These are phyloP conservation scores for Anastrepha ludens DNA, from an alignment of 1,140 invertebrate genomes.

Conservation along the genomic window DNA sequence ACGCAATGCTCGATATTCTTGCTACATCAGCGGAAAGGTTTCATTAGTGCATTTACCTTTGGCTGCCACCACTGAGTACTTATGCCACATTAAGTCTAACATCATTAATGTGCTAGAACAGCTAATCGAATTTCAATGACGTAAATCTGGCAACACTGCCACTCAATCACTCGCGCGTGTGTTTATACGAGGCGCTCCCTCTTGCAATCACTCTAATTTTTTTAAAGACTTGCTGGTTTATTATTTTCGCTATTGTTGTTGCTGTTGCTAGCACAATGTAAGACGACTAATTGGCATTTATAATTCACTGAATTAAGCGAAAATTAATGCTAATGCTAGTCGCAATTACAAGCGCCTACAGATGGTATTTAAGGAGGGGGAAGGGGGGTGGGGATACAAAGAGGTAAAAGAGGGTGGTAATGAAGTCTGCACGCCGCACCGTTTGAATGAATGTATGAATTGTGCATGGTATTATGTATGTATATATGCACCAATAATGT, in stretches of 20 bases:
- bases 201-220: conserved; percentile 3
- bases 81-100: too few species aligned
- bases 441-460: conserved; percentile 14
- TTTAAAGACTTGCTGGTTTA: background rate
- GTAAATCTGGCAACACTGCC: background rate
- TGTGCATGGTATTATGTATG: conserved; percentile 8
- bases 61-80: too few species aligned
- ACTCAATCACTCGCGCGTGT: too few species aligned
- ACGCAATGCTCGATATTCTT: too few species aligned
- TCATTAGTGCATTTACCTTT: too few species aligned
- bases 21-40: too few species aligned
- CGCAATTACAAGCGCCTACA: conserved; percentile 10
- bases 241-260: conserved; percentile 6
- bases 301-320: conserved; percentile 47
- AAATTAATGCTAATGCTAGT: conserved; percentile 49
- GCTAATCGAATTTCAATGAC: too few species aligned
- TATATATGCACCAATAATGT: conserved; percentile 44
- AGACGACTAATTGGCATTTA: conserved; percentile 44
- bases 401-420: background rate
- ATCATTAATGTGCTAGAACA: too few species aligned
- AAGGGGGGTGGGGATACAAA: background rate
- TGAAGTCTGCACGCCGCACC: background rate
- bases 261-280: background rate
- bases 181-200: background rate
- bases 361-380: too few species aligned